phyloP scores from a whole-genome alignment of 2,797 vertebrate species.

The Scyliorhinus canicula region DNA sequence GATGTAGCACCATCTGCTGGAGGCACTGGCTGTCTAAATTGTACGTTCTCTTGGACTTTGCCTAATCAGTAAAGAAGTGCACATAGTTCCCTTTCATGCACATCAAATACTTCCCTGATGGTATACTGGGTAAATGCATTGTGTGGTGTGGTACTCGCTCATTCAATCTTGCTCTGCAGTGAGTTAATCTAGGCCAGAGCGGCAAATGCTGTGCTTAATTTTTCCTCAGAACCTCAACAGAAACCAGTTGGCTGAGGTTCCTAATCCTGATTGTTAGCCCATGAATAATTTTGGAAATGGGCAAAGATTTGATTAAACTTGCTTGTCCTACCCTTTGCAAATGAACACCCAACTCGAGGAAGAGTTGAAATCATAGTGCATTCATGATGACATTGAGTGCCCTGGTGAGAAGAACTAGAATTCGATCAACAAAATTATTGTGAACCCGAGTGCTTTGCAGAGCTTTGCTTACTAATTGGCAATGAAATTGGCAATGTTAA shows the following conservation, averaged over 20 bases:
- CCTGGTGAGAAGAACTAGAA: not conserved
- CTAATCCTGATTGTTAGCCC: not conserved
- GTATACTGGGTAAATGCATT: not conserved
- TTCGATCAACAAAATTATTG: not conserved
- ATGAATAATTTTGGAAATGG: not conserved
- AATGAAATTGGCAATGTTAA: no score
- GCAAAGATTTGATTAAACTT: not conserved
- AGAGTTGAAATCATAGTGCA: not conserved
- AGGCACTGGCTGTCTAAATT: not conserved
- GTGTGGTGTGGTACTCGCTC: not conserved
- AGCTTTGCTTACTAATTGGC: not conserved
- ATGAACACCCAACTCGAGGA: not conserved
- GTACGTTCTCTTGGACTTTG: not conserved
- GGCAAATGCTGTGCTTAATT: not conserved
- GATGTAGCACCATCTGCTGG: slow-evolving; percentile 21
- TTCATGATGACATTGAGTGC: not conserved
- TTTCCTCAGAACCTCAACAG: not conserved
- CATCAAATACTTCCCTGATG: not conserved
- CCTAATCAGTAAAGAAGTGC: not conserved
- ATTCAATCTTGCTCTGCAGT: not conserved
- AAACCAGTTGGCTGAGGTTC: not conserved
- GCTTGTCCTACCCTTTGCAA: not conserved
- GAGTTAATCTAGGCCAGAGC: not conserved
- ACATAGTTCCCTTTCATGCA: not conserved
- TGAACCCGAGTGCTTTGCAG: not conserved